These are phyloP conservation scores for Pseudoatta argentina DNA, from an alignment of 1,140 invertebrate species.

Conservation along the genomic window DNA sequence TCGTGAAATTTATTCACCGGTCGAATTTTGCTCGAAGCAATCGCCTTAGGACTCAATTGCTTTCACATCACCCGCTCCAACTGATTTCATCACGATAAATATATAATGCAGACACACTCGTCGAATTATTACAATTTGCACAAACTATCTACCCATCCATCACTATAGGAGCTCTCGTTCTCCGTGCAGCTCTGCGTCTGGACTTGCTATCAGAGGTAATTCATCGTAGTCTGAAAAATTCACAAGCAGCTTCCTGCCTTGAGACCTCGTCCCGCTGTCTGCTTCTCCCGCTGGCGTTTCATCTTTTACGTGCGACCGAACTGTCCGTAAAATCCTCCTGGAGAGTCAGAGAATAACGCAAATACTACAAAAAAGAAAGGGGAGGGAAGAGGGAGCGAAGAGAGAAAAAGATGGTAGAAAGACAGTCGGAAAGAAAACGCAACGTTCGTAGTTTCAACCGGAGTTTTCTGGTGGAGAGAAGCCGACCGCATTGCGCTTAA, in stretches of 20 bases:
- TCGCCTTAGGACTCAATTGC: background rate
- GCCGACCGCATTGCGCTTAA: constrained; percentile 64
- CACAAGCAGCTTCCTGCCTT: constrained; percentile 61
- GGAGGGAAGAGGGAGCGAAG: background rate
- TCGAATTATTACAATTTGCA: constrained; percentile 62
- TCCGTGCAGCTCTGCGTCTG: background rate
- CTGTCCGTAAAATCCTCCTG: constrained; percentile 63
- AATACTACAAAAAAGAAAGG: background rate
- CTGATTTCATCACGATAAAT: constrained; percentile 46
- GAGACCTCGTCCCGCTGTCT: constrained; percentile 30
- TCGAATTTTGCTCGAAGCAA: background rate
- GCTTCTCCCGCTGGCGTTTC: constrained; percentile 52
- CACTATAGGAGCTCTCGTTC: background rate
- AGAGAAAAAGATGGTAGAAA: constrained; percentile 19
- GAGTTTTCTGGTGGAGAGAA: constrained; percentile 30
- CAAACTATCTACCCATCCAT: constrained; percentile 10
- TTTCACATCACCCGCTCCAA: background rate
- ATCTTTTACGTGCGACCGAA: constrained; percentile 69
- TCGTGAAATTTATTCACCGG: constrained; percentile 1
- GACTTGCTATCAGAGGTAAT: constrained; percentile 63
- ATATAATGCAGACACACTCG: constrained; percentile 26
- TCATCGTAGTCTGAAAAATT: constrained; percentile 71
- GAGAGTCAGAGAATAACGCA: constrained; percentile 34
- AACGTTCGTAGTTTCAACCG: constrained; percentile 19
- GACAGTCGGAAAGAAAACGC: constrained; percentile 21